These are phyloP conservation scores for Zaprionus tsacasi DNA, from an alignment of 1,140 invertebrate genomes.

Conservation along the genomic window DNA sequence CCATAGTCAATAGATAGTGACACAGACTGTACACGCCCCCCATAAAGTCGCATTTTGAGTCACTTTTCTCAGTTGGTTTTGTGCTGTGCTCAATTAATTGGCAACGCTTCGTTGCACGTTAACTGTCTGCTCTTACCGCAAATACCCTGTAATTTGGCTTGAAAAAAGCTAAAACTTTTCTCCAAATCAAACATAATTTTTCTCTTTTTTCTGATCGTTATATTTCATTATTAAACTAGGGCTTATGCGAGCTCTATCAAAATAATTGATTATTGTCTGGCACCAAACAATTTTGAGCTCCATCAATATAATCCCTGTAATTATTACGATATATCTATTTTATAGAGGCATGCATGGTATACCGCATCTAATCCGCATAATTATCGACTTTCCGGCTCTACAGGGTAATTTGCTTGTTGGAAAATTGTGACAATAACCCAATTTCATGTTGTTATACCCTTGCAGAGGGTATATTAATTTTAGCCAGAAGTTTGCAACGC, in stretches of 20 bases:
- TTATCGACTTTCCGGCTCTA: not conserved
- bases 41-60: conserved; percentile 21
- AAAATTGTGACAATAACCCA: conserved; percentile 31
- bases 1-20: conserved; percentile 1
- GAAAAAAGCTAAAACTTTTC: too few relatives aligned
- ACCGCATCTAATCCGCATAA: not conserved
- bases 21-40: not conserved
- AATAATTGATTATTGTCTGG: not conserved
- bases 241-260: not conserved
- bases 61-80: conserved; percentile 20
- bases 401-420: conserved; percentile 11
- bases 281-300: not conserved
- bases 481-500: too few relatives aligned
- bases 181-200: not conserved
- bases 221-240: not conserved
- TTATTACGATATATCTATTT: not conserved
- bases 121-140: not conserved
- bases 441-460: too few relatives aligned
- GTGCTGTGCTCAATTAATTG: conserved; percentile 63
- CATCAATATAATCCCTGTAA: not conserved
- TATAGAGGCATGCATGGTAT: not conserved
- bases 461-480: too few relatives aligned
- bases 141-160: conserved; percentile 12
- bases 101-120: conserved; percentile 55
- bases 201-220: not conserved